Base-by-base conservation (phyloP, 2,888 invertebrate species). In the Tridacna gigas region DNA sequence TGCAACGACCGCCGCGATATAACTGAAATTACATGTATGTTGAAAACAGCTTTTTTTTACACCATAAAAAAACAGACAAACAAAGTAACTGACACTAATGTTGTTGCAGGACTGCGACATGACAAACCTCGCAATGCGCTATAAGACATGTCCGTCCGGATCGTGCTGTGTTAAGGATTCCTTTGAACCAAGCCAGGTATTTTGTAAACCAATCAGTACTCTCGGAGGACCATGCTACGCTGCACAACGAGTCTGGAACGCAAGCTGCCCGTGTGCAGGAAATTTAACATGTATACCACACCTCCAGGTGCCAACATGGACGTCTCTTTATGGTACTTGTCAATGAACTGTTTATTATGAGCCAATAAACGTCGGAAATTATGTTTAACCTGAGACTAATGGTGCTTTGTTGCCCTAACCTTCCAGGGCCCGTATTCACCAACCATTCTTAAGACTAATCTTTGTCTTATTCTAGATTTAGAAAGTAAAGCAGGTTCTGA, bases 161-260 rank as follows among this genome's bases (percentile, higher is more conserved):
- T 79, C 86, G 15, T 86, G 86, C 56, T 86, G 86, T 61, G 74
- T 77, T 61, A 47, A 25, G 18, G 86, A 86, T 65, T 67, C 80
- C 0, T 77, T 78, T 48, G 76, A 82, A 60, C 83, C 86, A 13
- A 60, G 25, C 13, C 28, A 66, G 22, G 75, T 77, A 20, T 86
- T 75, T 80, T 86, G 86, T 75, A 86, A 86, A 61, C 86, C 86
- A 63, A 73, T 83, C 47, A 83, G 86, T 28, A 79, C 63, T 56
- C 61, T 45, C 0, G 86, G 82, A 5, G 83, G 82, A 18, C 80
- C 82, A 9, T 86, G 86, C 65, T 82, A 83, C 28, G 83, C 83
- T 13, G 81, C 81, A 25, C 74, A 75, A 13, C 20, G n/a, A 0
- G 77, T 69, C 20, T 81, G 81, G 75, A 37, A 65, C 4, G 83